Evolutionary conservation across 1,140 invertebrate species (phyloP).

Genomic region (Leptestheria dahalacensis): DNA sequence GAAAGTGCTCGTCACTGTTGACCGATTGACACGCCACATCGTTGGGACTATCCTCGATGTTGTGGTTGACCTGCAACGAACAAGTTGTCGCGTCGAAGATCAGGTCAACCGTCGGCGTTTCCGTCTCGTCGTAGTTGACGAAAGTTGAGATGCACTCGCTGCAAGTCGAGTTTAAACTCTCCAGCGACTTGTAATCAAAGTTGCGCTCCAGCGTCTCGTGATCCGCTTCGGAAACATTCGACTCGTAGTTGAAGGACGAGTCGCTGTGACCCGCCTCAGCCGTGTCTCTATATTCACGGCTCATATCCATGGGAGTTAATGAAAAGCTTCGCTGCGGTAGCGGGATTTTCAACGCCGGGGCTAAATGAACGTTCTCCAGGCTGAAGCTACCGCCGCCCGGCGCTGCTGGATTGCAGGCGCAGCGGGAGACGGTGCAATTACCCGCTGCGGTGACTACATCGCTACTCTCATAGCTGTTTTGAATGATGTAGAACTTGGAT

Average conservation of each 20-base stretch:
- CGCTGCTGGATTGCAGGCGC: too few relatives aligned
- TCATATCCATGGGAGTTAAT: neutral
- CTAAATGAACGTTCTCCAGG: neutral
- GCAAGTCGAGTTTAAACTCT: neutral
- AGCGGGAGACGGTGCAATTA: too few relatives aligned
- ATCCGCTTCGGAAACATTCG: neutral
- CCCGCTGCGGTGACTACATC: too few relatives aligned
- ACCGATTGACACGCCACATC: neutral
- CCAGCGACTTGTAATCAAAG: conserved; percentile 4
- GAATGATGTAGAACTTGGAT: too few relatives aligned
- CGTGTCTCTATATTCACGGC: neutral
- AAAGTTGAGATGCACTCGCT: neutral
- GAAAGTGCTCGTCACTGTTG: neutral
- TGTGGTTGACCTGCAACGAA: too few relatives aligned
- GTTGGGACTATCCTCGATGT: too few relatives aligned
- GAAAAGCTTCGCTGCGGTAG: neutral
- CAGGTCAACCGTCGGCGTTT: neutral
- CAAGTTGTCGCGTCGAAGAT: neutral
- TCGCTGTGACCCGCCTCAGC: neutral
- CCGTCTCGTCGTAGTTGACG: neutral
- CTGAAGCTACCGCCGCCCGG: neutral
- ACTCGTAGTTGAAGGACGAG: conserved; percentile 5
- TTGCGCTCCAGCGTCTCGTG: neutral
- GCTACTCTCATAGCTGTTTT: too few relatives aligned
- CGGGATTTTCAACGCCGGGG: neutral